Percentiles rank a stretch among this genome's conserved stretches.
Evolutionary conservation across 2,888 invertebrate species (phyloP).

Genomic region (Agonum fuliginosum): DNA sequence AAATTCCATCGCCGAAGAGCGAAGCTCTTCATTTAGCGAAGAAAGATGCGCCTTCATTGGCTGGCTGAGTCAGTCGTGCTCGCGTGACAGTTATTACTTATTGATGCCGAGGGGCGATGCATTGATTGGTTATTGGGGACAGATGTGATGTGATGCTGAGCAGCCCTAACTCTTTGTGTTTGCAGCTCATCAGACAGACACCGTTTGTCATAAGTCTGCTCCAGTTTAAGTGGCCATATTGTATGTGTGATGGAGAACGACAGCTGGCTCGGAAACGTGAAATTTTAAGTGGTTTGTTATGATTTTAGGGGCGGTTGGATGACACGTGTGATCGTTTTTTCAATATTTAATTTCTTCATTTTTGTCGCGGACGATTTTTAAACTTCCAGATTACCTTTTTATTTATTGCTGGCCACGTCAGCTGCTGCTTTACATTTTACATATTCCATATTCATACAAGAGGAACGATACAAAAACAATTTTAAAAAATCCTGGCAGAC

Average conservation of each 20-base stretch:
- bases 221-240: conserved; percentile 35
- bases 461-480: no score
- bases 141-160: conserved; percentile 30
- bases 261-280: conserved; percentile 43
- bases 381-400: no score
- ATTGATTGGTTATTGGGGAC: conserved; percentile 56
- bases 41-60: conserved; percentile 25
- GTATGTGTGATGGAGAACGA: conserved; percentile 16
- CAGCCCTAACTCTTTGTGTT: conserved; percentile 53
- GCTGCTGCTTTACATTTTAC: no score
- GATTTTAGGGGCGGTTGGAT: conserved; percentile 37
- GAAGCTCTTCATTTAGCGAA: conserved; percentile 51
- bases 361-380: no score
- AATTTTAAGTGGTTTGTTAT: conserved; percentile 55
- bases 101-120: conserved; percentile 43
- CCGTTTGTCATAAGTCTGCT: conserved; percentile 34
- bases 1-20: conserved; percentile 44
- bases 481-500: no score
- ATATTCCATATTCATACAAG: no score
- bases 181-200: conserved; percentile 14
- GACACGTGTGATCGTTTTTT: conserved; percentile 29
- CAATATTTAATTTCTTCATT: conserved; percentile 59
- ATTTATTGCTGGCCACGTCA: no score
- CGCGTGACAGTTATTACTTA: conserved; percentile 53
- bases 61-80: conserved; percentile 32